phyloP scores from a whole-genome alignment of 2,113 vertebrate species.

The Cynocephalus volans region DNA sequence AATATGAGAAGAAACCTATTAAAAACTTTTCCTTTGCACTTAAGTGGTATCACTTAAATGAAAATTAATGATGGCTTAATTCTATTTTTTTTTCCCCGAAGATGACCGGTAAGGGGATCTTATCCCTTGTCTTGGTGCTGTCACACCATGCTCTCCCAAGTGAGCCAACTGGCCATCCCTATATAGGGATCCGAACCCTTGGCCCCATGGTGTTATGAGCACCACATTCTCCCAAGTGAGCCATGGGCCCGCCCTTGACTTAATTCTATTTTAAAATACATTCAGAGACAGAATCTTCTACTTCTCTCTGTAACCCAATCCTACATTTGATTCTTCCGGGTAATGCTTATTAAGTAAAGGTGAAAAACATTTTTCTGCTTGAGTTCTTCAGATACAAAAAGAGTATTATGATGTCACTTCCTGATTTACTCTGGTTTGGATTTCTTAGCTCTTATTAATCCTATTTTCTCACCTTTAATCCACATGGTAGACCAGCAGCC shows the following conservation, averaged over 20 bases:
- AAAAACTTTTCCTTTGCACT: background rate
- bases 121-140: no score
- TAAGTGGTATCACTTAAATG: conserved; percentile 39
- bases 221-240: no score
- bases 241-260: no score
- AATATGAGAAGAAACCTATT: background rate
- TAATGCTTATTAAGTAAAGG: background rate
- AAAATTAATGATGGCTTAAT: conserved; percentile 24
- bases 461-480: conserved; percentile 45
- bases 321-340: background rate
- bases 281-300: background rate
- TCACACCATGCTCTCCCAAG: no score
- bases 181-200: no score
- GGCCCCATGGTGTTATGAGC: no score
- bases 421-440: conserved; percentile 49
- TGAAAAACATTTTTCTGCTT: conserved; percentile 14
- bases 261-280: conserved; percentile 9
- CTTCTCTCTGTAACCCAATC: background rate
- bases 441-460: conserved; percentile 43
- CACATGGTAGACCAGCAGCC: background rate
- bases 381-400: conserved; percentile 36
- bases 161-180: no score
- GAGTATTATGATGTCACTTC: background rate
- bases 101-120: no score
- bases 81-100: background rate